Base-by-base conservation (phyloP, 2,113 vertebrate species). In the Heterochromis multidens region DNA sequence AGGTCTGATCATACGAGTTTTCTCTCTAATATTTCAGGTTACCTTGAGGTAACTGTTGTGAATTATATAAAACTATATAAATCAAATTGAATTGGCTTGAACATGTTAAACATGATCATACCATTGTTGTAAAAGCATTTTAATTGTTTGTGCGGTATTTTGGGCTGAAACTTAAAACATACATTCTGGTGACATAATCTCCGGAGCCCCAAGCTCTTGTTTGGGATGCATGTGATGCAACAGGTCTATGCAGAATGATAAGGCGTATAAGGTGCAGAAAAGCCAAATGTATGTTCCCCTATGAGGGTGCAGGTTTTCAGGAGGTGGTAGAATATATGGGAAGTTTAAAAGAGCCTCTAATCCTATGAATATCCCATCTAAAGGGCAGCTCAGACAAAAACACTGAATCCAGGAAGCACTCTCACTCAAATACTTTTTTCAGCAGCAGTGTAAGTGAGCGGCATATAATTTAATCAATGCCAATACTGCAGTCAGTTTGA, bases 241-340 rank as follows among this genome's bases (percentile, higher is more conserved):
- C 35, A 40, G 35, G 35, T 25, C 35, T 65, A 16, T 65, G 35
- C 21, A 40, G 12, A 65, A 2, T 23, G 21, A 14, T 23, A n/a
- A 40, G 12, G 21, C 16, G 0, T 0, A 40, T 65, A 23, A 16
- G 21, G 33, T 65, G 12, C 35, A 65, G 12, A 65, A 65, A 65
- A 65, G 3, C 62, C 33, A 37, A 40, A 65, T 40, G 4, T 5
- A 37, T 23, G 62, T 25, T 5, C 62, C 5, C 62, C 21, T 65
- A 21, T 65, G 62, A 40, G 12, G 12, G 6, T 23, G 12, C 23
- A 16, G 1, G 35, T 33, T 23, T 21, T 23, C 35, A 23, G 0
- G 62, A 65, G 37, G 21, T 35, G 33, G 33, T 6, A 6, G 33
- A 35, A 35, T 35, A 35, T 35, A n/a, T n/a, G 33, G 33, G 33